Conservation (phyloP, 2,797 vertebrate species). For the Acipenser ruthenus region DNA sequence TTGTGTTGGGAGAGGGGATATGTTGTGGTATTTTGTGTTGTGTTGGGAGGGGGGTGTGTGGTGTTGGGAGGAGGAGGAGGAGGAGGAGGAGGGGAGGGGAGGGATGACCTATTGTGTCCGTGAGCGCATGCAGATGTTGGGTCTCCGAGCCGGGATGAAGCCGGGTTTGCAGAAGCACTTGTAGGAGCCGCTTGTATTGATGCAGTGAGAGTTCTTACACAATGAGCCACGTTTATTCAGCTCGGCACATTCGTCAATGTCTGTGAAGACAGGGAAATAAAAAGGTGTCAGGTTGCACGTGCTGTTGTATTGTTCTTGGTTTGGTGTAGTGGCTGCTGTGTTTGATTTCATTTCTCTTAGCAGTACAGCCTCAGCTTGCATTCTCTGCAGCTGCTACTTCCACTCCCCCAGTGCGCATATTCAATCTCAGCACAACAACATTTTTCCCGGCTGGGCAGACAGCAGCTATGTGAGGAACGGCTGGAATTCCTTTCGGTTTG, state of each 20-base stretch:
- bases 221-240: constrained; percentile 56
- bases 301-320: too few relatives aligned
- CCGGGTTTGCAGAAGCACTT: constrained; percentile 80
- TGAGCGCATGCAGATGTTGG: constrained; percentile 62
- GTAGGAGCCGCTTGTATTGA: constrained; percentile 77
- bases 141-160: constrained; percentile 59
- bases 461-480: too few relatives aligned
- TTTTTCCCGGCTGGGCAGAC: too few relatives aligned
- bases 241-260: constrained; percentile 81
- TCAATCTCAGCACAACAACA: too few relatives aligned
- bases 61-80: neutral
- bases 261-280: constrained; percentile 39
- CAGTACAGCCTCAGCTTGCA: neutral
- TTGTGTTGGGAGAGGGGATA: constrained; percentile 29
- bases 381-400: neutral
- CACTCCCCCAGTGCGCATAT: neutral
- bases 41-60: too few relatives aligned
- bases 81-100: constrained; percentile 15
- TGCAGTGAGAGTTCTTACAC: constrained; percentile 79
- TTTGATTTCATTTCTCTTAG: too few relatives aligned
- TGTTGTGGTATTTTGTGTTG: too few relatives aligned
- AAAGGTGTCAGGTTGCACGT: neutral
- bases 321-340: too few relatives aligned
- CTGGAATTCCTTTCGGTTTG: too few relatives aligned
- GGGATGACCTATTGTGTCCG: constrained; percentile 18